Evolutionary conservation across 2,113 vertebrate genomes (phyloP).

Genomic region (Lepus americanus): DNA sequence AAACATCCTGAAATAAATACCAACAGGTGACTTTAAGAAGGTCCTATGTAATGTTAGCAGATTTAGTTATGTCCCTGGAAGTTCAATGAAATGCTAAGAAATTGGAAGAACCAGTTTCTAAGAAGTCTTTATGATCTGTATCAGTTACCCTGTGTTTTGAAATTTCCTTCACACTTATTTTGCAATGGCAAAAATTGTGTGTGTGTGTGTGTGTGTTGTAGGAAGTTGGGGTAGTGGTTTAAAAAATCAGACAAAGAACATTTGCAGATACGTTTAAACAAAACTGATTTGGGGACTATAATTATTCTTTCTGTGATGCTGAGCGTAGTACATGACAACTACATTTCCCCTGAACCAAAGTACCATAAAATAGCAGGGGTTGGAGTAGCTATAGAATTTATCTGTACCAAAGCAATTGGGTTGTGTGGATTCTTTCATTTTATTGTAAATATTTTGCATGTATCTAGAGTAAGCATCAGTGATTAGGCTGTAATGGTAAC

Average conservation of each 20-base stretch:
- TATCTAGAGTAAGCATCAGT: neutral
- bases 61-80: neutral
- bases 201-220: neutral
- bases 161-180: neutral
- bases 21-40: neutral
- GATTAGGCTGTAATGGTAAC: conserved; percentile 39
- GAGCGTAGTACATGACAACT: neutral
- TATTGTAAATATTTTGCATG: conserved; percentile 30
- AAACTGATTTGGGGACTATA: neutral
- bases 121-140: neutral
- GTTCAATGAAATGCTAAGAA: neutral
- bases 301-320: conserved; percentile 33
- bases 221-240: neutral
- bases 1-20: neutral
- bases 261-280: conserved; percentile 52
- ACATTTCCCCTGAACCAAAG: neutral
- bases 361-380: neutral
- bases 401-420: neutral
- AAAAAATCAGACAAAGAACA: conserved; percentile 54
- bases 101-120: neutral
- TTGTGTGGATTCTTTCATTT: conserved; percentile 30
- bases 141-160: neutral
- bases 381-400: neutral
- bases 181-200: conserved; percentile 51
- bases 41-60: neutral